Conservation (phyloP, 2,797 vertebrate genomes). For the Cygnus olor region DNA sequence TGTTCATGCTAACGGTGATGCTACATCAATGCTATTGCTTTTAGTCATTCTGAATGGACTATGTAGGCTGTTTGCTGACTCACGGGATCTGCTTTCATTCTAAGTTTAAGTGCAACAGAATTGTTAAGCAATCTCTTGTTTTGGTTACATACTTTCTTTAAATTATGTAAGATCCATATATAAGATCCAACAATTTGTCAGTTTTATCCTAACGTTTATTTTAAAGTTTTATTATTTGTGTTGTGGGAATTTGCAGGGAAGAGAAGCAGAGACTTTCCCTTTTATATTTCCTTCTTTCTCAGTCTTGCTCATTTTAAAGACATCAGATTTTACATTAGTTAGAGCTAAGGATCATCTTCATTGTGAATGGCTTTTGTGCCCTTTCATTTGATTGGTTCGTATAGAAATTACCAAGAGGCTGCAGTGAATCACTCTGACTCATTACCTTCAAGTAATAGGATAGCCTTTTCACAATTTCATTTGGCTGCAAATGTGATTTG, state of each 20-base stretch:
- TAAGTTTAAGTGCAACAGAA: background rate
- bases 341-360: constrained; percentile 15
- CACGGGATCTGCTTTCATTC: background rate
- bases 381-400: constrained; percentile 68
- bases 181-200: background rate
- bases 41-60: background rate
- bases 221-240: background rate
- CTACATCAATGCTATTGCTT: background rate
- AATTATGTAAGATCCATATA: background rate
- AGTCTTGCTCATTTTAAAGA: background rate
- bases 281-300: background rate
- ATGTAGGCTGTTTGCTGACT: background rate
- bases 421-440: constrained; percentile 67
- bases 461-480: constrained; percentile 35
- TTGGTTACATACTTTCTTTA: background rate
- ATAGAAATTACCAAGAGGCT: constrained; percentile 48
- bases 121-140: background rate
- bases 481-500: constrained; percentile 16
- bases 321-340: constrained; percentile 32
- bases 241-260: background rate
- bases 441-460: constrained; percentile 56
- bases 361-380: constrained; percentile 51
- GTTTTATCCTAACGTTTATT: background rate
- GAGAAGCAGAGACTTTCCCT: background rate
- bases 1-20: background rate